These are phyloP conservation scores for Limenitis camilla DNA, from an alignment of 2,888 invertebrate genomes.

Conservation along the genomic window DNA sequence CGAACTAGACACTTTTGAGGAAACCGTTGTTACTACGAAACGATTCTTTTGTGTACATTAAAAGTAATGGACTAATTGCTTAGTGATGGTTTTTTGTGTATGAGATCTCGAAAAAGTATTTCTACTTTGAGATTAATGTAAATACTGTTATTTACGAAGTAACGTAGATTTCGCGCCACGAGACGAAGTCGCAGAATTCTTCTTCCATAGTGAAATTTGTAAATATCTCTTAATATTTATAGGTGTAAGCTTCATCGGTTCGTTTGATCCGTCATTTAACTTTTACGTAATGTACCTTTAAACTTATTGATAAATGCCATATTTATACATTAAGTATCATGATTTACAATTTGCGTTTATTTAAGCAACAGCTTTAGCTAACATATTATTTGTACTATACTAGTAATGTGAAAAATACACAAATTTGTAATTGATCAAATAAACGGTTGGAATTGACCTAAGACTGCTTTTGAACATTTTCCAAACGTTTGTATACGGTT, in stretches of 20 bases:
- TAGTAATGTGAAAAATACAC: constrained; percentile 43
- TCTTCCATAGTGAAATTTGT: constrained; percentile 75
- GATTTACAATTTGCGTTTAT: constrained; percentile 44
- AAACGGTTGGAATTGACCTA: constrained; percentile 67
- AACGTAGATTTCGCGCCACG: constrained; percentile 52
- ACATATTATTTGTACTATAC: constrained; percentile 45
- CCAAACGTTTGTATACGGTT: constrained; percentile 35
- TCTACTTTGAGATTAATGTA: constrained; percentile 63
- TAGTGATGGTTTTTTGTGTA: constrained; percentile 42
- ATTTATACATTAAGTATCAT: constrained; percentile 69
- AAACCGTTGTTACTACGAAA: constrained; percentile 23
- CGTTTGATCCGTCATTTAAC: constrained; percentile 69
- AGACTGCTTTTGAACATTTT: constrained; percentile 64
- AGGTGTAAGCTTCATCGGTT: constrained; percentile 54
- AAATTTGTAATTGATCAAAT: constrained; percentile 27
- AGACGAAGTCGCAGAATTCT: constrained; percentile 53
- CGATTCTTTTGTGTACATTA: constrained; percentile 30
- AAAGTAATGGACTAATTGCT: constrained; percentile 42
- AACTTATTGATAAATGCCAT: constrained; percentile 70
- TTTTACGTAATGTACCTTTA: constrained; percentile 68
- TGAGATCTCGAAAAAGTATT: constrained; percentile 52
- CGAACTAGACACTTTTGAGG: constrained; percentile 12
- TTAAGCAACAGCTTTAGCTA: constrained; percentile 27
- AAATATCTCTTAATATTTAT: constrained; percentile 65
- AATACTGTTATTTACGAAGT: constrained; percentile 65